These are phyloP conservation scores for Sycophaga agraensis DNA, from an alignment of 1,140 invertebrate species.

Conservation along the genomic window DNA sequence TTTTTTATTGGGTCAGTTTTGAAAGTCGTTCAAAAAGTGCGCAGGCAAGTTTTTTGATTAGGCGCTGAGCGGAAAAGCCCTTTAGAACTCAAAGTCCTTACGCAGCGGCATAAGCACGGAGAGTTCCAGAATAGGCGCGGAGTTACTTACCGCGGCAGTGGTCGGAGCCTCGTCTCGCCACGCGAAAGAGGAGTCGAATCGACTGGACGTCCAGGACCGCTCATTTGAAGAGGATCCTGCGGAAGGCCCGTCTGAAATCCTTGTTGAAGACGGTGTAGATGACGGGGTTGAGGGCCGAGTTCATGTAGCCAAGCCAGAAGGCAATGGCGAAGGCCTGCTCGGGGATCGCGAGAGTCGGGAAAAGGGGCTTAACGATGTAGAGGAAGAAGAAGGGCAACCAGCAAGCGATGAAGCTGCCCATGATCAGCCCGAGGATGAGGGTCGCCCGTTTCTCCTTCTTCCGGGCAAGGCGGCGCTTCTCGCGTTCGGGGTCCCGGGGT, in stretches of 20 bases:
- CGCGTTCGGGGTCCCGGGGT: constrained; percentile 84
- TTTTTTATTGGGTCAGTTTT: no score
- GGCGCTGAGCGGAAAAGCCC: no score
- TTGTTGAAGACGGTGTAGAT: constrained; percentile 99
- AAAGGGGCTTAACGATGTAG: constrained; percentile 85
- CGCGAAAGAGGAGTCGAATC: no score
- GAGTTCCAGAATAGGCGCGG: no score
- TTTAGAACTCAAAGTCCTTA: no score
- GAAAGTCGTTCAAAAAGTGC: no score
- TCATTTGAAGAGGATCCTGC: constrained; percentile 93
- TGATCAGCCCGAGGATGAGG: constrained; percentile 94
- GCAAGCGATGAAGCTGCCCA: constrained; percentile 98
- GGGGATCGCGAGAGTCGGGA: constrained; percentile 75
- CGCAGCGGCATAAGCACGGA: no score
- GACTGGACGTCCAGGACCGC: no score
- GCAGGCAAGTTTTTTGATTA: no score
- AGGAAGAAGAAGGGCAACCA: constrained; percentile 99
- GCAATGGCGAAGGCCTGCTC: constrained; percentile 88
- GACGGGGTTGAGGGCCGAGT: constrained; percentile 96
- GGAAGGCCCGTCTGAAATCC: constrained; percentile 95
- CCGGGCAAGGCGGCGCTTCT: constrained; percentile 89
- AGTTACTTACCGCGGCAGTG: no score
- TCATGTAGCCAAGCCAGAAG: constrained; percentile 99
- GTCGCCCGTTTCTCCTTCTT: constrained; percentile 98
- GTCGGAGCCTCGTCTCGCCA: no score